These are phyloP conservation scores for Xestia sexstrigata DNA, from an alignment of 2,888 invertebrate genomes.

Conservation along the genomic window DNA sequence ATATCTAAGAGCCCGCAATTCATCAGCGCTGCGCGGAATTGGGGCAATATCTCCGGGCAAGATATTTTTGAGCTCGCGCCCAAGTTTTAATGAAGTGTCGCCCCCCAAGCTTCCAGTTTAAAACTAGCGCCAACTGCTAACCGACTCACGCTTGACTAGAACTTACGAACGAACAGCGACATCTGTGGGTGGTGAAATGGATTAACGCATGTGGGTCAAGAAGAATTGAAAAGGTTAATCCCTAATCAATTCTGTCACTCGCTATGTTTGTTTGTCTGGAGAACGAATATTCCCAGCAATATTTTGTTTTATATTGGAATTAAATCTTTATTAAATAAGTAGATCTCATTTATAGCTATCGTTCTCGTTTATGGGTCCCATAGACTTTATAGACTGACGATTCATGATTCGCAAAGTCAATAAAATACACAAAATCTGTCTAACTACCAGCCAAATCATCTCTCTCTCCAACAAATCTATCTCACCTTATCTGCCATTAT, in stretches of 20 bases:
- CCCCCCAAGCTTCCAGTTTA: constrained; percentile 42
- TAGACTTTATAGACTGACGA: not conserved
- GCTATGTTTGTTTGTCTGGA: not conserved
- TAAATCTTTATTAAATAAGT: not conserved
- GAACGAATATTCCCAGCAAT: not conserved
- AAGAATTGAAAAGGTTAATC: constrained; percentile 14
- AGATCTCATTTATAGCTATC: no score
- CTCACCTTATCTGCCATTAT: not conserved
- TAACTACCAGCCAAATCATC: not conserved
- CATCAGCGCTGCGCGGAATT: constrained; percentile 52
- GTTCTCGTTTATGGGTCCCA: not conserved
- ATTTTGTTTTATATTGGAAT: not conserved
- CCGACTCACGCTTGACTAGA: constrained; percentile 35
- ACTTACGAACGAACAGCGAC: constrained; percentile 13
- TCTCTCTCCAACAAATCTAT: not conserved
- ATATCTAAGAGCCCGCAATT: constrained; percentile 43
- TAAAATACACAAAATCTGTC: not conserved
- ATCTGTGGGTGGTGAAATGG: constrained; percentile 29
- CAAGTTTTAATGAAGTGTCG: constrained; percentile 71
- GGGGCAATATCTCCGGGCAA: constrained; percentile 44
- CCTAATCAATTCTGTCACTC: not conserved
- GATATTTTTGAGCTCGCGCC: constrained; percentile 58
- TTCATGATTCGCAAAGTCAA: not conserved
- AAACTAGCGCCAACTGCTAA: constrained; percentile 53
- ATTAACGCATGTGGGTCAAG: constrained; percentile 23